Evolutionary conservation across 2,797 vertebrate genomes (phyloP), one percentile per base, ranked within the genome.

Genomic region (Chloroceryle inda): DNA sequence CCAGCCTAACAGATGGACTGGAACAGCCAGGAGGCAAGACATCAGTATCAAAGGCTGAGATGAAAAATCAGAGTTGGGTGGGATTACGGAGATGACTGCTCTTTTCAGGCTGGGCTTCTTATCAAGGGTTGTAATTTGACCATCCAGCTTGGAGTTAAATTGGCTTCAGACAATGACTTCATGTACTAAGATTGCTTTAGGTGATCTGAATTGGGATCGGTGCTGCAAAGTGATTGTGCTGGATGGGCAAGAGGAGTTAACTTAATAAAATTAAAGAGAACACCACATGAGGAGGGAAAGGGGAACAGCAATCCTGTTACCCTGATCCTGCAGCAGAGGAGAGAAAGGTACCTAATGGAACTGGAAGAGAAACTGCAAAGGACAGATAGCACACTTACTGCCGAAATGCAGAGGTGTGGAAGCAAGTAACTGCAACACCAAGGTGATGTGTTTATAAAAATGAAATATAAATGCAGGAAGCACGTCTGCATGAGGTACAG

Each of bases 41-140:
- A 1, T 7, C 50, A 89, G 53, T 58, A 92, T 75, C 68, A 93
- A 91, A 73, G 40, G n/a, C 52, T 74, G 44, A 84, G 62, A 88
- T 52, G 58, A 91, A 96, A 96, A 88, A 92, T 78, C 72, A 55
- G 63, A 77, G 55, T 37, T 69, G n/a, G 69, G 66, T 88, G 85
- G 44, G 69, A 95, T 88, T 91, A 93, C 5, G 0, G 59, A 78
- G 14, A 62, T 16, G 44, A 81, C 31, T 91, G 91, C 66, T 82
- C 82, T 88, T 96, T 93, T 92, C 24, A 93, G 52, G 24, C 55
- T 78, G 22, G 47, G 33, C 12, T 81, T 90, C 71, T 91, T 92
- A 84, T 64, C 76, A 94, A 61, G 44, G 37, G 66, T 76, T 81
- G 63, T 69, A 94, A 94, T 79, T 79, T 76, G 40, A 96, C 80